Evolutionary conservation across 2,797 vertebrate genomes (phyloP), one percentile per base, ranked within the genome.

Genomic region (Sandelia bainsii): DNA sequence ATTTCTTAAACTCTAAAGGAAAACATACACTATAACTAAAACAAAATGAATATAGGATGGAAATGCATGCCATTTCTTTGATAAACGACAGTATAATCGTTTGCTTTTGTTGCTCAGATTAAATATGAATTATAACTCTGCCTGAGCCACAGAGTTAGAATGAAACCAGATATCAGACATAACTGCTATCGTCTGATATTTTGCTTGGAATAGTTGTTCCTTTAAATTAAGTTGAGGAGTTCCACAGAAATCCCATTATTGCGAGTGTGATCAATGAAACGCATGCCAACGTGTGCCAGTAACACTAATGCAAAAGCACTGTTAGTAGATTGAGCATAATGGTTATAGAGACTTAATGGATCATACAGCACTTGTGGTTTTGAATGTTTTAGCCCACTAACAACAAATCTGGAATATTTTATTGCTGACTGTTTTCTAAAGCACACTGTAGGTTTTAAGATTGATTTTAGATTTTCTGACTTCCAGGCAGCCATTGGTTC

Each of bases 91-190:
- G 17, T 8, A 5, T 19, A 59, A 27, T 19, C 37, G 25, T 44
- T 60, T 60, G 39, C 37, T 50, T 59, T 58, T 27, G 45, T 48
- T 57, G 45, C 32, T 58, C 54, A 69, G 20, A 6, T 68, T 58
- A 58, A 59, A 42, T 29, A 67, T 34, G 20, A 66, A 23, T 23
- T 45, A 17, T 32, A 45, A 5, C 13, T 51, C 48, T 17, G 37
- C 23, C 49, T 42, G 39, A 29, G 7, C 23, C 50, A 32, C 7
- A 6, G 40, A 23, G 1, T 46, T 22, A 14, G 9, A 37, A 39
- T 37, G 14, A 25, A 48, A 49, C 22, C 22, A 29, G 22, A 20
- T 56, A 9, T 13, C 8, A 59, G 9, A 39, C 44, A 5, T 69
- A 13, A 17, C 42, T 44, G 29, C 23, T 37, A 3, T 13, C 49